phyloP scores from a whole-genome alignment of 2,888 invertebrate genomes.

The Cremastobaeus sp. region DNA sequence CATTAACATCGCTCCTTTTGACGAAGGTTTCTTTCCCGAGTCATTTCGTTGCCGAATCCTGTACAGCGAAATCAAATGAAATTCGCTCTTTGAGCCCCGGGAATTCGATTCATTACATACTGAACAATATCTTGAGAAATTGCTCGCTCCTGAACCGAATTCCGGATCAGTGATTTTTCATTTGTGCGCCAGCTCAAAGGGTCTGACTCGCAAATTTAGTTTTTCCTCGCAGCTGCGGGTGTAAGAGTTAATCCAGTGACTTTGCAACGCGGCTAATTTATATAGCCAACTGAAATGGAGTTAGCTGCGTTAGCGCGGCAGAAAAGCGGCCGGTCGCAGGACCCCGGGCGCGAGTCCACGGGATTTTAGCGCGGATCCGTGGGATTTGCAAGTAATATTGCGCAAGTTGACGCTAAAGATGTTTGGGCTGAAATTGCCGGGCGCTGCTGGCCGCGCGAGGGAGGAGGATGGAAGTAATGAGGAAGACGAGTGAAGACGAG shows the following conservation, averaged over 20 bases:
- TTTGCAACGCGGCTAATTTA: no score
- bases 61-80: constrained; percentile 32
- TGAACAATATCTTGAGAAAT: constrained; percentile 19
- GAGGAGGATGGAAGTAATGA: constrained; percentile 4
- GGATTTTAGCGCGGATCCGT: no score
- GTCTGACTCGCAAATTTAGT: no score
- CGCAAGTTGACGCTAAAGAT: no score
- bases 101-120: constrained; percentile 30
- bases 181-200: neutral
- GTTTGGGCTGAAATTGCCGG: no score
- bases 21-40: constrained; percentile 15
- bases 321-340: no score
- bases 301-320: no score
- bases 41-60: constrained; percentile 13
- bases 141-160: neutral
- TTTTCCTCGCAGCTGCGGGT: neutral
- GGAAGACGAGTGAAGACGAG: constrained; percentile 32
- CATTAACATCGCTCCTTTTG: constrained; percentile 39
- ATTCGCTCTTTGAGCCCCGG: constrained; percentile 26
- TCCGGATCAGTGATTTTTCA: neutral
- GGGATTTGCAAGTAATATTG: no score
- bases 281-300: no score
- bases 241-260: neutral
- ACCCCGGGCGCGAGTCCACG: no score
- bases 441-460: neutral